A percentile compares a stretch with the other conserved stretches of the same genome.
These are phyloP conservation scores for Mustela lutreola DNA, from an alignment of 2,113 vertebrate genomes.

Conservation along the genomic window DNA sequence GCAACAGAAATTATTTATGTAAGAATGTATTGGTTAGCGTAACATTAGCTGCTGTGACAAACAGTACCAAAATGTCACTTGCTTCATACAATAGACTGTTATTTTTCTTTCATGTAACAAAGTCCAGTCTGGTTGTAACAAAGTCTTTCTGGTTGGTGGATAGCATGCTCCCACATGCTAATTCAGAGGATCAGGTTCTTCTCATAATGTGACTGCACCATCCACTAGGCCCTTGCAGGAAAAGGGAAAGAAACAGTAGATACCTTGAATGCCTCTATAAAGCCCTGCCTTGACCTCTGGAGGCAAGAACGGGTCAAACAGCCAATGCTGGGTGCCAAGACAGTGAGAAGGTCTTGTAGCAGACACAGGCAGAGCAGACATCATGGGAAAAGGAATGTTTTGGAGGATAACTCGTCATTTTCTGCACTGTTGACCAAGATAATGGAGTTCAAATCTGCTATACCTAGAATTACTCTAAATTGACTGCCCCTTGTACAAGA, in stretches of 20 bases:
- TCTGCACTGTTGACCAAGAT: not conserved
- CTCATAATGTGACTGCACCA: not conserved
- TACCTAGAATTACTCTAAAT: not conserved
- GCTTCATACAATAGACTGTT: not conserved
- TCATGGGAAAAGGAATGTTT: not conserved
- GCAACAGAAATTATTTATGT: not conserved
- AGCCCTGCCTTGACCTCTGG: not conserved
- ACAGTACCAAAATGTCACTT: not conserved
- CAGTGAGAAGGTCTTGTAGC: not conserved
- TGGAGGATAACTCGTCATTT: not conserved
- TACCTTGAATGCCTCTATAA: not conserved
- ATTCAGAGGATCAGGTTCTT: slow-evolving; percentile 6
- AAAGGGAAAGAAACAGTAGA: not conserved
- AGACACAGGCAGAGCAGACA: not conserved
- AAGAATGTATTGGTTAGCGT: not conserved
- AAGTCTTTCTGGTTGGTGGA: not conserved
- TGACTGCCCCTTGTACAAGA: not conserved
- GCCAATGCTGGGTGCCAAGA: not conserved
- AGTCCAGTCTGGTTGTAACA: not conserved
- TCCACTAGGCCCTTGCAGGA: not conserved
- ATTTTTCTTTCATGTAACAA: not conserved
- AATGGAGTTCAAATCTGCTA: not conserved
- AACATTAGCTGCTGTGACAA: not conserved
- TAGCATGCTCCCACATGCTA: not conserved
- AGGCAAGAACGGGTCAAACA: not conserved